Base-by-base conservation (phyloP, 2,797 vertebrate genomes). In the Basileuterus tristriatus region DNA sequence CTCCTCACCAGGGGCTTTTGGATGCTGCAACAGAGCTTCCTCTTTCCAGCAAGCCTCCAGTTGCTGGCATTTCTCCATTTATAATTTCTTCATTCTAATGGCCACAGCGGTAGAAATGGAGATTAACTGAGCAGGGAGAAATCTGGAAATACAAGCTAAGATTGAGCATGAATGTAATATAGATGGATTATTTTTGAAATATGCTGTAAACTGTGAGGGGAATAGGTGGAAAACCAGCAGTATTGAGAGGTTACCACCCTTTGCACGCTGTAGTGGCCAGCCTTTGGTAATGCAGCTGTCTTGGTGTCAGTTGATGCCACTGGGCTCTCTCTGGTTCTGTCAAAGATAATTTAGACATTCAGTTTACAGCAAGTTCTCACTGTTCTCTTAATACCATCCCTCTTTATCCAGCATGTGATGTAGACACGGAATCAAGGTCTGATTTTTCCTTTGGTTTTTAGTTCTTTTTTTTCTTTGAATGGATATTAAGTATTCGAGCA, bases 211-310 rank as follows among this genome's bases (percentile, higher is more conserved):
- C 62, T 21, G 12, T 20, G 32, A 63, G 16, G 6, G 29, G 17
- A 79, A 29, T 32, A 55, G 44, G 13, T 89, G 41, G 64, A 83
- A 85, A 83, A 83, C 2, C 17, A 70, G 41, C 32, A 59, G 26
- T 34, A 22, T 43, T 44, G 77, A 63, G 44, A 58, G 17, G 8
- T 37, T 68, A 9, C 22, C 19, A 43, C 15, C 6, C 8, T 82
- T 59, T 72, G 63, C 39, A 19, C 0, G 0, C 39, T 60, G 12
- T 36, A n/a, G 46, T 20, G 9, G 12, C 60, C 64, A 82, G 2
- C 47, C 53, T 64, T 21, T 37, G 36, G 44, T 68, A 59, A 62
- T 55, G 50, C 9, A 16, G 37, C 29, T 78, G 46, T 23, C 65
- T 21, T 88, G 58, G 21, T 75, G 43, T 75, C 49, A 46, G 23